A percentile compares a stretch with the other conserved stretches of the same genome.
phyloP scores from a whole-genome alignment of 1,140 invertebrate species.

The Aricia agestis region DNA sequence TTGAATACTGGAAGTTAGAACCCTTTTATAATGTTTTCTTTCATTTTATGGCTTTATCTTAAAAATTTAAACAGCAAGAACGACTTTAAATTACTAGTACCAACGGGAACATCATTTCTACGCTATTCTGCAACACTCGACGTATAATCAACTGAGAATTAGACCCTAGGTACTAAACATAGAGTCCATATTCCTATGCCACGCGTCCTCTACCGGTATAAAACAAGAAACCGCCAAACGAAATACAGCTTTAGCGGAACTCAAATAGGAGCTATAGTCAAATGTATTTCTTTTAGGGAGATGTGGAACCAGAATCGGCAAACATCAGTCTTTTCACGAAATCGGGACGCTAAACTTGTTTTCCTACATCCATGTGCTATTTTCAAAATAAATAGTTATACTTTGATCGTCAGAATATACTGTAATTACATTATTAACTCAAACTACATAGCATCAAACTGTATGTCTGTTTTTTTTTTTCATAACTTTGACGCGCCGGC shows the following conservation, averaged over 20 bases:
- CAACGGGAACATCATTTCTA: conserved; percentile 13
- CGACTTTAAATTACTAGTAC: conserved; percentile 7
- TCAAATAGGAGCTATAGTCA: not conserved
- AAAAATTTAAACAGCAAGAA: not conserved
- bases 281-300: not conserved
- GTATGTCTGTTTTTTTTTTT: not conserved
- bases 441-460: not conserved
- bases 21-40: not conserved
- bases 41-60: not conserved
- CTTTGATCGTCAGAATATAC: not conserved
- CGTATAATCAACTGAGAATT: not conserved
- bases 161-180: not conserved
- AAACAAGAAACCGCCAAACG: not conserved
- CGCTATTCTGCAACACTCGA: conserved; percentile 9
- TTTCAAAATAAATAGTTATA: conserved; percentile 15
- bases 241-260: not conserved
- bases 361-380: conserved; percentile 30
- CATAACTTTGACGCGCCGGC: not conserved
- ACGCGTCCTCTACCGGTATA: not conserved
- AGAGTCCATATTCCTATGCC: not conserved
- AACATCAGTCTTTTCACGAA: conserved; percentile 45
- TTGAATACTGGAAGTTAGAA: not conserved
- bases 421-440: not conserved
- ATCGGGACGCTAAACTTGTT: conserved; percentile 41
- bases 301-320: conserved; percentile 26